These are phyloP conservation scores for Austrolebias charrua DNA, from an alignment of 2,797 vertebrate species.

Conservation along the genomic window DNA sequence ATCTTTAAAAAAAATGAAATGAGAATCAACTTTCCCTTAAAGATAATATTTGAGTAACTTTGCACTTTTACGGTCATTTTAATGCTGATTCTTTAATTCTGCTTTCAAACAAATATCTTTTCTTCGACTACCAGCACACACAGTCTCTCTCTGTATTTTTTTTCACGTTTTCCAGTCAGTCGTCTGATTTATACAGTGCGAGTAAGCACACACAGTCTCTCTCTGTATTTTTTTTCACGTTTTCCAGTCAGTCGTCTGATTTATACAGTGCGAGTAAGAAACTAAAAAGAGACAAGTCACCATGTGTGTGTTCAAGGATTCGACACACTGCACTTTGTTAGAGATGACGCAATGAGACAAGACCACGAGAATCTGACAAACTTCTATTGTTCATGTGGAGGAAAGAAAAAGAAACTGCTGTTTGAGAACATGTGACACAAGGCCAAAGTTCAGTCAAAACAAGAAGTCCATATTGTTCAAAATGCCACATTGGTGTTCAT, in stretches of 20 bases:
- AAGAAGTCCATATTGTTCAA: slow-evolving; percentile 5
- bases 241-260: slow-evolving; percentile 32
- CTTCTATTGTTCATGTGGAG: slow-evolving; percentile 55
- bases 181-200: slow-evolving; percentile 41
- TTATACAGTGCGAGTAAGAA: slow-evolving; percentile 41
- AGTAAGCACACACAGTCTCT: slow-evolving; percentile 25
- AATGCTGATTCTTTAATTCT: slow-evolving; percentile 16
- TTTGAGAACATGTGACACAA: slow-evolving; percentile 41
- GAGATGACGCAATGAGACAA: slow-evolving; percentile 66
- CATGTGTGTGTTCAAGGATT: slow-evolving; percentile 5
- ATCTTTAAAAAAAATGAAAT: too few species aligned
- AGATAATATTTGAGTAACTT: too few species aligned
- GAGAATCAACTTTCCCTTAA: too few species aligned
- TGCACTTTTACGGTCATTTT: not conserved
- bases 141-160: slow-evolving; percentile 42
- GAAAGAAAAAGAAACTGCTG: slow-evolving; percentile 26
- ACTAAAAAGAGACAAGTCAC: slow-evolving; percentile 4
- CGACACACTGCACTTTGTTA: slow-evolving; percentile 41
- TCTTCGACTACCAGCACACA: slow-evolving; percentile 33
- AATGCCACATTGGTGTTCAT: not conserved
- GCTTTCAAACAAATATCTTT: slow-evolving; percentile 36
- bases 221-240: slow-evolving; percentile 53
- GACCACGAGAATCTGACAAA: slow-evolving; percentile 64
- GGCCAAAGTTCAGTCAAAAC: slow-evolving; percentile 47
- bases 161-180: slow-evolving; percentile 40